A percentile compares a stretch with the other conserved stretches of the same genome.
These are phyloP conservation scores for Colletes gigas DNA, from an alignment of 1,140 invertebrate genomes.

Conservation along the genomic window DNA sequence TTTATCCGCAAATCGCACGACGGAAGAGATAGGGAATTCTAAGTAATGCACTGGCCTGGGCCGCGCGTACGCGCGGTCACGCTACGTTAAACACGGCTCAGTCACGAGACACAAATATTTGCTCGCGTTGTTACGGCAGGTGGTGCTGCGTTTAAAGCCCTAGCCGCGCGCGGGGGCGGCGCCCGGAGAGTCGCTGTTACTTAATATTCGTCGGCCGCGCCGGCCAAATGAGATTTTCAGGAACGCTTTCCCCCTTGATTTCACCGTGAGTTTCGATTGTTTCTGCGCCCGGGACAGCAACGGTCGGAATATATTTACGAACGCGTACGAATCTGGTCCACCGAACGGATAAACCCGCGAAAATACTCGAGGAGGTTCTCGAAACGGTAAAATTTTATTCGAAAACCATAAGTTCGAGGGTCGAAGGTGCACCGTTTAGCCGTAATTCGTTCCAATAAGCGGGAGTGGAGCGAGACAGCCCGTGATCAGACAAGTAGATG, in stretches of 20 bases:
- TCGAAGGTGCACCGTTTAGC: too few relatives aligned
- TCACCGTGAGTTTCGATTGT: too few relatives aligned
- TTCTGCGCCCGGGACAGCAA: too few relatives aligned
- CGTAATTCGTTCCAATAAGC: not conserved
- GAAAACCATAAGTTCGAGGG: too few relatives aligned
- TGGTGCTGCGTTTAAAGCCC: conserved; percentile 35
- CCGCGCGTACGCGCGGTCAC: conserved; percentile 40
- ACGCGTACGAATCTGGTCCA: too few relatives aligned
- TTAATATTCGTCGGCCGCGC: conserved; percentile 36
- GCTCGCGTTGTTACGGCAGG: conserved; percentile 46
- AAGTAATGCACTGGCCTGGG: conserved; percentile 45
- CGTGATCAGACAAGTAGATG: not conserved
- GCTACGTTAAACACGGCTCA: conserved; percentile 49
- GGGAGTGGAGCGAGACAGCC: not conserved
- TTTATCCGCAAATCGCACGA: conserved; percentile 43
- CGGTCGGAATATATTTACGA: too few relatives aligned
- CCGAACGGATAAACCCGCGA: too few relatives aligned
- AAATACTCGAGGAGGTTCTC: too few relatives aligned
- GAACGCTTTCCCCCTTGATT: conserved; percentile 18
- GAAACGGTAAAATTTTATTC: too few relatives aligned
- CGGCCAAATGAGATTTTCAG: conserved; percentile 39
- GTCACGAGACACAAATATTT: conserved; percentile 55
- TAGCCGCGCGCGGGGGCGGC: not conserved
- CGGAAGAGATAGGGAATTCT: conserved; percentile 49
- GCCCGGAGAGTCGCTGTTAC: conserved; percentile 1